These are phyloP conservation scores for Prosapia bicincta DNA, from an alignment of 2,888 invertebrate genomes.

Conservation along the genomic window DNA sequence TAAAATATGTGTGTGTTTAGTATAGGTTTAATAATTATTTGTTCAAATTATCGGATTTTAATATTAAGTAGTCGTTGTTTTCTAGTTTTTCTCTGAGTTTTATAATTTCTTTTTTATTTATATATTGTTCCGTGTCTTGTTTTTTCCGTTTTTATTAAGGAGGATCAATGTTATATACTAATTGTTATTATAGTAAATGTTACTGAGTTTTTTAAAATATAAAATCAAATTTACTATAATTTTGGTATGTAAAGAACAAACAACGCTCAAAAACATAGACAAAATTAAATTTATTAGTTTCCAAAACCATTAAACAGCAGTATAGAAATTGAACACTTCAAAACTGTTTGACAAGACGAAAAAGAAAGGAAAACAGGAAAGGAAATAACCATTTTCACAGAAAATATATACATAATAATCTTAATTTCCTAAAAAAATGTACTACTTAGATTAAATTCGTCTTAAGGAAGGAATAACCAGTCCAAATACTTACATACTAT, in stretches of 20 bases:
- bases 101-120: too few relatives aligned
- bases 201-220: too few relatives aligned
- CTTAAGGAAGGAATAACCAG: conserved; percentile 30
- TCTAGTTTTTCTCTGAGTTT: too few relatives aligned
- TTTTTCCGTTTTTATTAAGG: too few relatives aligned
- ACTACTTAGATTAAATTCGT: conserved; percentile 31
- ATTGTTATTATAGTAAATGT: too few relatives aligned
- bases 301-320: conserved; percentile 30
- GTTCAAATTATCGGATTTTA: too few relatives aligned
- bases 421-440: conserved; percentile 27
- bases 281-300: conserved; percentile 32
- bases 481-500: conserved; percentile 24
- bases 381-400: conserved; percentile 29
- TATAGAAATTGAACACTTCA: conserved; percentile 33
- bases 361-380: conserved; percentile 3
- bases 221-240: too few relatives aligned
- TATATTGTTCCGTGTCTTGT: too few relatives aligned
- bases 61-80: too few relatives aligned
- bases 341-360: conserved; percentile 28
- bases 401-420: conserved; percentile 28
- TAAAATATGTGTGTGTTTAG: too few relatives aligned
- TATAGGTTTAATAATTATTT: too few relatives aligned
- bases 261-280: conserved; percentile 29
- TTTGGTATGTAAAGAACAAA: conserved; percentile 5
- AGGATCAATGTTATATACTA: too few relatives aligned